These are phyloP conservation scores for Menidia menidia DNA, from an alignment of 2,797 vertebrate genomes.

Conservation along the genomic window DNA sequence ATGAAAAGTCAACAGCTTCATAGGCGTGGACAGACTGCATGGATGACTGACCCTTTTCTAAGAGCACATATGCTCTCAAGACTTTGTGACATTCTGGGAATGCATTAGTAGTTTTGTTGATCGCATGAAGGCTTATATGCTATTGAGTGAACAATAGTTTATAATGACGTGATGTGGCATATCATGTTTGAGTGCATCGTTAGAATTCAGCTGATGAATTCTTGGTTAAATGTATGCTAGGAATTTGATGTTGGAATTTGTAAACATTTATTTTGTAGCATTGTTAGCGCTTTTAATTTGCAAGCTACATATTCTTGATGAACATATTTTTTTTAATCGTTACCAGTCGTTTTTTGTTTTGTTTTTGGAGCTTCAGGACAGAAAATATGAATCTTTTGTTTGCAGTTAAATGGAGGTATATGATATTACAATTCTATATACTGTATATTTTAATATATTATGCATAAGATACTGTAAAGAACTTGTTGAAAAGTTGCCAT, in stretches of 20 bases:
- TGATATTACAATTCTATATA: too few species aligned
- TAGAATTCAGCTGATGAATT: slow-evolving; percentile 18
- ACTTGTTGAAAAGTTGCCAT: too few species aligned
- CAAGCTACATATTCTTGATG: neutral
- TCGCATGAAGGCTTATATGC: neutral
- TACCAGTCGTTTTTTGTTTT: neutral
- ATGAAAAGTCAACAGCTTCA: slow-evolving; percentile 50
- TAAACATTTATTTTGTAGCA: slow-evolving; percentile 7
- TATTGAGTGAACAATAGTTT: slow-evolving; percentile 39
- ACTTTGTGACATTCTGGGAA: slow-evolving; percentile 41
- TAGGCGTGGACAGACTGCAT: slow-evolving; percentile 41
- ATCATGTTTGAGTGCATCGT: neutral
- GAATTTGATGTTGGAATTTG: slow-evolving; percentile 23
- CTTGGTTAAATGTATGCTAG: slow-evolving; percentile 41
- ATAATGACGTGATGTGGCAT: slow-evolving; percentile 41
- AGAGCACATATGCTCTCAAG: slow-evolving; percentile 6
- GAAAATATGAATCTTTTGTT: too few species aligned
- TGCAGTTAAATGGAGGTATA: too few species aligned
- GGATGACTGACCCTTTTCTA: slow-evolving; percentile 23
- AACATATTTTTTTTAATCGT: neutral
- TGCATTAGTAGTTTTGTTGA: slow-evolving; percentile 11
- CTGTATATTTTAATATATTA: too few species aligned
- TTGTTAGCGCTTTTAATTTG: neutral
- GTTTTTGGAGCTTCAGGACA: neutral
- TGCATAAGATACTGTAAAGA: too few species aligned